Conservation (phyloP, 2,113 vertebrate species). For the Oryctolagus cuniculus region DNA sequence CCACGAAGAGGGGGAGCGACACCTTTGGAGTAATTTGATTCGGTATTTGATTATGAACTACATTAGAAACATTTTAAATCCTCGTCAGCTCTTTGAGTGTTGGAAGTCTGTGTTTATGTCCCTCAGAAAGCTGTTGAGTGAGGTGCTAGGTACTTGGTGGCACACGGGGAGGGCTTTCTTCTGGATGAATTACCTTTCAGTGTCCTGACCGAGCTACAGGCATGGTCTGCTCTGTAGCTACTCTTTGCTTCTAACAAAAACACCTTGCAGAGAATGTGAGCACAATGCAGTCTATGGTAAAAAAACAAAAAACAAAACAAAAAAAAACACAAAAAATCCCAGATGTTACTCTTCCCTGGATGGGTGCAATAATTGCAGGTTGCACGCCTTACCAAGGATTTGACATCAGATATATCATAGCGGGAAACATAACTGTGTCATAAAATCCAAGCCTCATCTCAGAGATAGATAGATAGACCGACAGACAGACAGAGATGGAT, state of each 20-base stretch:
- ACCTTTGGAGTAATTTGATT: neutral
- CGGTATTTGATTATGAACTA: neutral
- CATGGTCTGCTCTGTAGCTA: neutral
- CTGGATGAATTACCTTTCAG: neutral
- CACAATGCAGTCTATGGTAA: too few relatives aligned
- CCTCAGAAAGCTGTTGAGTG: neutral
- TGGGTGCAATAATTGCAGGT: neutral
- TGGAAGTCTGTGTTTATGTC: neutral
- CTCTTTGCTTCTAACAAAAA: constrained; percentile 13
- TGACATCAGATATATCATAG: neutral
- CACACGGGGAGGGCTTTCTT: neutral
- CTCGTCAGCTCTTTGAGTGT: neutral
- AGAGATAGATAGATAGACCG: too few relatives aligned
- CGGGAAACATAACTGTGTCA: neutral
- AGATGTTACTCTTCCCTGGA: neutral
- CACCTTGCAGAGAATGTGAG: neutral
- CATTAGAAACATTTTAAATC: neutral
- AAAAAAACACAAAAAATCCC: too few relatives aligned
- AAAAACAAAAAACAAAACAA: too few relatives aligned
- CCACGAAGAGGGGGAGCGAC: too few relatives aligned
- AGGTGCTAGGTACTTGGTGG: neutral
- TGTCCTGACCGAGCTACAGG: neutral
- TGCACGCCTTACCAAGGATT: neutral
- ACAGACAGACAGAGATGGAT: too few relatives aligned
- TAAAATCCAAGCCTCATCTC: neutral